Evolutionary conservation across 2,888 invertebrate genomes (phyloP), one percentile per base, ranked within the genome.

Genomic region (Scaptomyza parva): DNA sequence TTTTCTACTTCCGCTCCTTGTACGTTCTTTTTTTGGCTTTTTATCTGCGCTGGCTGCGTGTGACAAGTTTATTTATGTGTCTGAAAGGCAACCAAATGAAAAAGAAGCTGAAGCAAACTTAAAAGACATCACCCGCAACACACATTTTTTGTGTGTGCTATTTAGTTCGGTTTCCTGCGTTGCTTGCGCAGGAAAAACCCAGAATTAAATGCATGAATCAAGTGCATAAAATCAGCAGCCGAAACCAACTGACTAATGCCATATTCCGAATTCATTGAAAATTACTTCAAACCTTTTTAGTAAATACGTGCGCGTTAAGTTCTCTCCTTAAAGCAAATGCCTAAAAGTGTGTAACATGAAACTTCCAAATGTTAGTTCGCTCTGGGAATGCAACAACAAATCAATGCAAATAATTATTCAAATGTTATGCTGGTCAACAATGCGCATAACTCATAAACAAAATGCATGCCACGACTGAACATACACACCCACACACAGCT

Each of bases 61-160:
- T 80, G 80, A 82, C 81, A 82, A 83, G 77, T 81, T 82, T 82
- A 82, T 82, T 83, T 82, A 82, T 82, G 81, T 83, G 81, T 82
- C 81, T 82, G 81, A 82, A 57, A 76, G 60, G 77, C 77, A 69
- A 44, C 70, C 50, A 50, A 61, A 71, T 66, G 71, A 69, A 65
- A 64, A 53, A 53, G 47, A 61, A 60, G 47, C 37, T 30, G 51
- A 39, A 55, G 57, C 53, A 45, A 80, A 83, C 78, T 80, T 83
- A 66, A 80, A 77, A 80, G 78, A 76, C 63, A 74, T 65, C 69
- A 57, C 44, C 57, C 60, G 54, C 76, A 63, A 58, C 55, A 61
- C 37, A 60, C 54, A n/a, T 12, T 17, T 73, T 78, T 60, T 61
- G 20, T 20, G 77, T 68, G 62, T 58, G 76, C 58, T 71, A 80